These are phyloP conservation scores for Galeopterus variegatus DNA, from an alignment of 2,113 vertebrate genomes.

Conservation along the genomic window DNA sequence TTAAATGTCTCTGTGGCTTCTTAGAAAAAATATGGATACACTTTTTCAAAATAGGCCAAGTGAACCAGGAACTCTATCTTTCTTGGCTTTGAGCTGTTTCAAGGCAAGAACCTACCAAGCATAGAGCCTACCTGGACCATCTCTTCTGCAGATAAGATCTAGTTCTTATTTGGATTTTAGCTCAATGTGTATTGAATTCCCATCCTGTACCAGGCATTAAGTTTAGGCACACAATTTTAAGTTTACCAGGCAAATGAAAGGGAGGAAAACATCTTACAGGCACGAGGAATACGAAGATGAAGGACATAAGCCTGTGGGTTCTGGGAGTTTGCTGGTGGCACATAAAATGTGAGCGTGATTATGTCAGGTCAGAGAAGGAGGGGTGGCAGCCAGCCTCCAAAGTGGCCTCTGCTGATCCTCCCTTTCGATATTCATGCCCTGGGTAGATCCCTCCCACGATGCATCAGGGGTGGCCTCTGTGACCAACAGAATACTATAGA, in stretches of 20 bases:
- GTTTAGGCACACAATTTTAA: background rate
- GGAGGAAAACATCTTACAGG: background rate
- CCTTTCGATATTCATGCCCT: background rate
- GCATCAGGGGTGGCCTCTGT: background rate
- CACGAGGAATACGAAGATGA: background rate
- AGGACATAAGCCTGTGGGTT: background rate
- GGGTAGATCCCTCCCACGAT: background rate
- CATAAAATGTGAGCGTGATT: background rate
- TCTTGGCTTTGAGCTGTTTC: background rate
- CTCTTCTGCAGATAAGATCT: background rate
- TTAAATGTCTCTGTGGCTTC: background rate
- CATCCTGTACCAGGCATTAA: background rate
- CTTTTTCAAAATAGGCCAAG: background rate
- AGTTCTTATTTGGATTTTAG: background rate
- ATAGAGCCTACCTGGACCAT: too few species aligned
- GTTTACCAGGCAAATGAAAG: background rate
- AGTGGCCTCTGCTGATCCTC: background rate
- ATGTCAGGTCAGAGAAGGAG: background rate
- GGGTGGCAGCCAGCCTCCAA: background rate
- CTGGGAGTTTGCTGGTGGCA: background rate
- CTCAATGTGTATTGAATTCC: background rate
- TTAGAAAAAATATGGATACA: background rate
- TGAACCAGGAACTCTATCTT: background rate
- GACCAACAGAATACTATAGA: background rate
- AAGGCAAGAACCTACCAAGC: background rate